Percentiles rank a stretch among this genome's conserved stretches.
phyloP scores from a whole-genome alignment of 2,797 vertebrate species.

The Enteromius fasciolatus region DNA sequence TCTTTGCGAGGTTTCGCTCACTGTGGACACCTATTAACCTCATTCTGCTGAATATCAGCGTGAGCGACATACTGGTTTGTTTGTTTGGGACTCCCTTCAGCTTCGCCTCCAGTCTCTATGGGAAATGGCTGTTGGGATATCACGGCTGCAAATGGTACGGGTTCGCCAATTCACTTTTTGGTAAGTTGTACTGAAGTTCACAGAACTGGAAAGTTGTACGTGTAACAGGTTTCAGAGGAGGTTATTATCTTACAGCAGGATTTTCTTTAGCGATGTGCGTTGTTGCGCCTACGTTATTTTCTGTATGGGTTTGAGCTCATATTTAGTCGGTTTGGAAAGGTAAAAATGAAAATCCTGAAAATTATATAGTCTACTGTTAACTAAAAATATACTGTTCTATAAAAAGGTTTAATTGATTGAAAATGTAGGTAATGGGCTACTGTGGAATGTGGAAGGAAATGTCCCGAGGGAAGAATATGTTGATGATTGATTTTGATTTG shows the following conservation, averaged over 20 bases:
- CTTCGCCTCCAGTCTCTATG: conserved; percentile 77
- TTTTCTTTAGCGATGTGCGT: background rate
- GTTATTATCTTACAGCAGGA: background rate
- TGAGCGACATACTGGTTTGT: conserved; percentile 81
- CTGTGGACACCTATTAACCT: conserved; percentile 81
- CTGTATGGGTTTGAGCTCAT: background rate
- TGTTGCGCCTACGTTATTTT: background rate
- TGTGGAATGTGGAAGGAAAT: too few relatives aligned
- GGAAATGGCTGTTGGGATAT: conserved; percentile 77
- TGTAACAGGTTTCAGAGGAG: background rate
- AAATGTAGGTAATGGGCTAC: background rate
- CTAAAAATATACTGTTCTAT: too few relatives aligned
- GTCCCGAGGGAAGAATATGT: background rate
- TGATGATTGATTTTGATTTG: background rate
- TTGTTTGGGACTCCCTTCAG: conserved; percentile 79
- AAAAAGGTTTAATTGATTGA: background rate
- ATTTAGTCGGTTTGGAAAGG: background rate
- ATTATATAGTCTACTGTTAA: too few relatives aligned
- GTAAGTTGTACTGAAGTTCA: conserved; percentile 67
- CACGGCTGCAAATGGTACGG: conserved; percentile 80
- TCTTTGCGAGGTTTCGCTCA: conserved; percentile 76
- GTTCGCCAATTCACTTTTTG: conserved; percentile 81
- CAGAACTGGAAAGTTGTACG: background rate
- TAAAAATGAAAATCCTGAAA: background rate
- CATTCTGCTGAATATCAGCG: conserved; percentile 79